Conservation (phyloP, 1,140 invertebrate genomes). For the Anastatus disparis region DNA sequence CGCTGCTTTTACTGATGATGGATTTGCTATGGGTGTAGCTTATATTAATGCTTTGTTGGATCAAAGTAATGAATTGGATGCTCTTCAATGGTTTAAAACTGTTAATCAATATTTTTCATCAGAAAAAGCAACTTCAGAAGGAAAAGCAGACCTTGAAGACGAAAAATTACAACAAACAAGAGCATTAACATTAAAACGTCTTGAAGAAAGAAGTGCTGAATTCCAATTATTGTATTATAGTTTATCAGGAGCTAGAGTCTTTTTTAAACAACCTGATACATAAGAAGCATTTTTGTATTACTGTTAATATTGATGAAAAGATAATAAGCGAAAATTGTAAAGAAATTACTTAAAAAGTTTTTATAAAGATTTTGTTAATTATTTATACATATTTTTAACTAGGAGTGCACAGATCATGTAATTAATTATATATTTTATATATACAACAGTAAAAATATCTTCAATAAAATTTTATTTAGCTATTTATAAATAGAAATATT, state of each 20-base stretch:
- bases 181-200: constrained; percentile 88
- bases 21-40: constrained; percentile 93
- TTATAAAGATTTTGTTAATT: constrained; percentile 38
- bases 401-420: not conserved
- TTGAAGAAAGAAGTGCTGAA: constrained; percentile 86
- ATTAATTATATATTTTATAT: not conserved
- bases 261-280: constrained; percentile 76
- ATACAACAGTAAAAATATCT: constrained; percentile 7
- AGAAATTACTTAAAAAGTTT: constrained; percentile 12
- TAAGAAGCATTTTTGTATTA: constrained; percentile 38
- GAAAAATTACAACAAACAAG: constrained; percentile 93
- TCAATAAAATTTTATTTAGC: constrained; percentile 14
- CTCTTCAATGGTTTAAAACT: constrained; percentile 95
- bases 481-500: constrained; percentile 20
- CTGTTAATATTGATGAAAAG: not conserved
- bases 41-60: constrained; percentile 78
- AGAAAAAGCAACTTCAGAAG: constrained; percentile 58
- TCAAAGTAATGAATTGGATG: constrained; percentile 86
- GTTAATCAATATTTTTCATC: constrained; percentile 78
- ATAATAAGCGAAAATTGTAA: constrained; percentile 9
- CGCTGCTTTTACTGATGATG: constrained; percentile 96
- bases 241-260: constrained; percentile 92
- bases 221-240: constrained; percentile 92
- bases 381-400: constrained; percentile 1
- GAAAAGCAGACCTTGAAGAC: constrained; percentile 69